Evolutionary conservation across 2,888 invertebrate species (phyloP).

Genomic region (Agrochola circellaris): DNA sequence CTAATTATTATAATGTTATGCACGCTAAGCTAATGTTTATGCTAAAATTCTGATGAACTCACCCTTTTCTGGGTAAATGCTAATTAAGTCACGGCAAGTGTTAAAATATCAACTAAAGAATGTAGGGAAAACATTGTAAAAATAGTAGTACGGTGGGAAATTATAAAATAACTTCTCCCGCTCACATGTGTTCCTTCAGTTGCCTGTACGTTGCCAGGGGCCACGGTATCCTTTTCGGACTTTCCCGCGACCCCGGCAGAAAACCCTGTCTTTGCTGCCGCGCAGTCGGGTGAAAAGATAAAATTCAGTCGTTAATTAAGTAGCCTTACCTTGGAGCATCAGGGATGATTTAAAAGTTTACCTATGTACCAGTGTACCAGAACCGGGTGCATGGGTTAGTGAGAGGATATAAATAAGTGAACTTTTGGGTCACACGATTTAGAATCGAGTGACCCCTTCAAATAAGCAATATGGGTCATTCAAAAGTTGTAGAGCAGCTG

Average conservation of each 20-base stretch:
- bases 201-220: too few species aligned
- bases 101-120: not conserved
- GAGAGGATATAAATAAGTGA: conserved; percentile 1
- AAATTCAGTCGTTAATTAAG: too few species aligned
- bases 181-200: too few species aligned
- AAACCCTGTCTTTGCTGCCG: too few species aligned
- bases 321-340: not conserved
- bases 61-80: conserved; percentile 1
- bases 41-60: not conserved
- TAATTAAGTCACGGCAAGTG: conserved; percentile 11
- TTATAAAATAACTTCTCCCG: too few species aligned
- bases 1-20: conserved; percentile 2
- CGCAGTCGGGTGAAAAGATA: too few species aligned
- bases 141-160: too few species aligned
- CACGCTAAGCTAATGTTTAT: not conserved
- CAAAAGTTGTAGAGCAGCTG: not conserved
- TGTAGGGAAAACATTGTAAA: not conserved
- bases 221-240: too few species aligned
- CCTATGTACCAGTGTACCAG: too few species aligned
- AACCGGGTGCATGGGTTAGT: too few species aligned
- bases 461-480: not conserved
- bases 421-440: conserved; percentile 5
- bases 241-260: too few species aligned
- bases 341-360: too few species aligned
- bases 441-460: not conserved